Evolutionary conservation across 2,888 invertebrate genomes (phyloP), one percentile per base, ranked within the genome.

Genomic region (Scaptomyza caliginosa): DNA sequence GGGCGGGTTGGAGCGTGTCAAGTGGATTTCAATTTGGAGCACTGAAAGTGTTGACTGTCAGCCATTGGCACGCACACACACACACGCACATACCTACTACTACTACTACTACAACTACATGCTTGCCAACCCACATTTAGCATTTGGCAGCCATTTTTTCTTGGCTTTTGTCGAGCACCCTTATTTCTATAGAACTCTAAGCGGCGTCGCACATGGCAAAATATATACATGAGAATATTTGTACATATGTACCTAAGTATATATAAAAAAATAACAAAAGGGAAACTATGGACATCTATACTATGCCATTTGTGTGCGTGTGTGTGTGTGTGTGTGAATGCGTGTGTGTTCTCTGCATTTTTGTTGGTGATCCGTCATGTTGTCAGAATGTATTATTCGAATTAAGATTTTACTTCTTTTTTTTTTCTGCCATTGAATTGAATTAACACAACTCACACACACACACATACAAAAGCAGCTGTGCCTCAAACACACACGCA

Each of bases 311-410:
- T 58, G 62, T 56, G 58, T 67, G 68, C 54, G 45, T 49, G 58
- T 36, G 32, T 34, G 50, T 40, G 66, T 63, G 66, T 65, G 60
- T 64, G 71, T 54, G 71, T 59, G 58, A 30, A 38, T 56, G 50
- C 38, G 63, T 24, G 71, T 73, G 67, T 75, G 67, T 74, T 71
- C 71, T 81, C 76, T 78, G 86, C 77, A 89, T 88, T 89, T 88
- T 88, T 81, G 86, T 84, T 84, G 91, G 91, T 91, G 91, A 91
- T 91, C 91, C 91, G 91, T 91, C 91, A 91, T 90, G 89, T 90
- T 91, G 91, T 91, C 91, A 91, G 90, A 90, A 91, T 89, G 90
- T 90, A 91, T 91, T 91, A 91, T 90, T 89, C 90, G 90, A 91
- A 91, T 91, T 91, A 91, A 91, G 90, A 91, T 91, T 91, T 88